Evolutionary conservation across 37 sponge, comb jelly and placozoan genomes (phyloP).

Genomic region (Chondrosia reniformis): DNA sequence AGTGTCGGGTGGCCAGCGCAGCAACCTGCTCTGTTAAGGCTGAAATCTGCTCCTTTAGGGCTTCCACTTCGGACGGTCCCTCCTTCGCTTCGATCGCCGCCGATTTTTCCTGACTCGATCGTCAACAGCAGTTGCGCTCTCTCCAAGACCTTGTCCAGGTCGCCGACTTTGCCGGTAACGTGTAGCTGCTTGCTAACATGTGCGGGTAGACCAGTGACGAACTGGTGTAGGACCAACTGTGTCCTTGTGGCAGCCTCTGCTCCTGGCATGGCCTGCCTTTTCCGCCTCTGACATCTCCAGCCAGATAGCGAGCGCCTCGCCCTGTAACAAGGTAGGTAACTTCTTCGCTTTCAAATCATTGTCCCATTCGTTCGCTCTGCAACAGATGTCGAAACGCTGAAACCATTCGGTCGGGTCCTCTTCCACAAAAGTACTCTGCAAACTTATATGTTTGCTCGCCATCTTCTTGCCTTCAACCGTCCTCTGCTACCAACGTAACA

Average conservation of each 20-base stretch:
- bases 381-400: background rate
- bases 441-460: constrained; percentile 3
- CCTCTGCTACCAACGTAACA: constrained; percentile 18
- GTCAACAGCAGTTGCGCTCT: background rate
- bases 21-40: constrained; percentile 28
- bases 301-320: background rate
- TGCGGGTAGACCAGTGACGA: constrained; percentile 32
- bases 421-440: background rate
- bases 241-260: constrained; percentile 10
- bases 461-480: constrained; percentile 4
- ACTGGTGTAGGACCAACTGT: constrained; percentile 46
- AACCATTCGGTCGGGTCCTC: constrained; percentile 14
- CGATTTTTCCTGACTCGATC: background rate
- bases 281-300: background rate
- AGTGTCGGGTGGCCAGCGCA: background rate
- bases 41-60: constrained; percentile 1
- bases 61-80: background rate
- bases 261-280: constrained; percentile 51
- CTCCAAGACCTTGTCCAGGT: constrained; percentile 20
- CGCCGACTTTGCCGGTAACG: constrained; percentile 9
- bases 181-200: constrained; percentile 23
- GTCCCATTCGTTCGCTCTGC: background rate
- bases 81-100: background rate
- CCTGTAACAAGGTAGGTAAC: background rate
- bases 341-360: background rate